Base-by-base conservation (phyloP, 2,113 vertebrate genomes). In the Cochlearius cochlearius region DNA sequence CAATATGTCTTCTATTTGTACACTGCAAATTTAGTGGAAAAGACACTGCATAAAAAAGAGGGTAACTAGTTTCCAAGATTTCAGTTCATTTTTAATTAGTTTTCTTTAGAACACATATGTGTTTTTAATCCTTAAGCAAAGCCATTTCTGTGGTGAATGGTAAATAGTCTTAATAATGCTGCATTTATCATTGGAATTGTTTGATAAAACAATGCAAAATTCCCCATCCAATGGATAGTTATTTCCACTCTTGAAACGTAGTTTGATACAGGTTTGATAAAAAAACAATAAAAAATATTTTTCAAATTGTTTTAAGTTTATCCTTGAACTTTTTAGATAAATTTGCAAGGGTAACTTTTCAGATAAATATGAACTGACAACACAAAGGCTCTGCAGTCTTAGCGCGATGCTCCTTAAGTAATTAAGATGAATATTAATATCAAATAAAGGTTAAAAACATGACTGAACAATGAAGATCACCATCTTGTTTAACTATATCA, bases 401-500 rank as follows among this genome's bases (percentile, higher is more conserved):
- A 88, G 5, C 12, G 76, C 63, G 34, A 23, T 66, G 47, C 8
- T 93, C 10, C 34, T 76, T n/a, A 79, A 60, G 49, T 88, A 68
- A 58, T 64, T 52, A 56, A 60, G 63, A n/a, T 81, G 10, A 83
- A 41, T 86, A 74, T 53, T 68, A 36, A 23, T 90, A 27, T 53
- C 30, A 85, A 87, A 8, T 77, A 87, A 47, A 68, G 88, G 68
- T 86, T 96, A 74, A 95, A 92, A 94, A 27, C 7, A 12, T 55
- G 71, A 29, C 5, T 77, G 52, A 88, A 85, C 58, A 85, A 20
- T 77, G 60, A 90, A 88, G 39, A 39, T 90, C 59, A 47, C 29
- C 18, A 2, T 94, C 13, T 76, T 52, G 66, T 72, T 97, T 97
- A 95, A 98, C 92, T 80, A 30, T 97, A 69, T 94, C 72, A 26